Base-by-base conservation (phyloP, 2,888 invertebrate species). In the Fabriciana adippe region DNA sequence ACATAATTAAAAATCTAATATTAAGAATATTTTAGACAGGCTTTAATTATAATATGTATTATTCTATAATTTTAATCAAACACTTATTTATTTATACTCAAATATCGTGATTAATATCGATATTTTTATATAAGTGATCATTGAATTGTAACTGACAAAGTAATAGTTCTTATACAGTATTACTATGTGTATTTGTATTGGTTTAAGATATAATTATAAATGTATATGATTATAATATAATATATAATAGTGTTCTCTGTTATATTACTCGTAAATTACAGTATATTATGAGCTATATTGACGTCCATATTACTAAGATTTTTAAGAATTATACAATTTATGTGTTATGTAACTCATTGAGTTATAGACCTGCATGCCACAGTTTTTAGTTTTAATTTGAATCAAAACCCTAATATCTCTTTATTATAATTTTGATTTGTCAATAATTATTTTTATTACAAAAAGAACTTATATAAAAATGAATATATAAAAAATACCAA, bases 1-100 rank as follows among this genome's bases (percentile, higher is more conserved):
- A 15, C 31, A 45, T 50, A 59, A 47, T 55, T 66, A 64, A 68
- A 60, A 66, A 66, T 66, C 69, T 69, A 66, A 55, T 66, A 60
- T 50, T 54, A 64, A 64, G 64, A 66, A 11, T 41, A 60, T 69
- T 61, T 60, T 45, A 64, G 26, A 66, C 69, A 66, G 64, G 64
- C 51, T 55, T 64, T 16, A 51, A 31, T 35, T 31, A 63, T 50
- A 63, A 3, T 18, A 50, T 55, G 15, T 47, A 66, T 48, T 57
- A 63, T 63, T 45, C 66, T 59, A 26, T n/a, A 60, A 50, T 18
- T 35, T 16, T 15, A 53, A 31, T 21, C 11, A 13, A 59, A 55
- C 60, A 59, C 50, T 57, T 55, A 16, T 6, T 48, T 60, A 63
- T 57, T 14, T 55, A 31, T 18, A 54, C 26, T 16, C 11, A 41